Evolutionary conservation across 2,888 invertebrate species (phyloP).

Genomic region (Scotopteryx bipunctaria): DNA sequence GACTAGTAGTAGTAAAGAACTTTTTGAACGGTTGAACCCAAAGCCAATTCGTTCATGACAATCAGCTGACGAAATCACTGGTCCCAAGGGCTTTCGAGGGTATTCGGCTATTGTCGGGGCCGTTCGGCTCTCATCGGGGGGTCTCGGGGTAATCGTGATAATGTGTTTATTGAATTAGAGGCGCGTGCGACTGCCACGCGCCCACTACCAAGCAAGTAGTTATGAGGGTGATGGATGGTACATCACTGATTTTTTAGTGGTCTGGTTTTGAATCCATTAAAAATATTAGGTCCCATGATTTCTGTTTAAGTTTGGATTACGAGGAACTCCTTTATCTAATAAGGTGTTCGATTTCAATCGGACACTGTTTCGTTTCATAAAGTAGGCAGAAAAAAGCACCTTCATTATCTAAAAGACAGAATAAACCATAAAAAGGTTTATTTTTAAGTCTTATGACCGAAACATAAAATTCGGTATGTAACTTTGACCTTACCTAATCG

Average conservation of each 20-base stretch:
- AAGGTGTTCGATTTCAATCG: too few relatives aligned
- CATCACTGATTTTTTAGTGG: constrained; percentile 38
- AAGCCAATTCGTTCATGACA: constrained; percentile 69
- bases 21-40: too few relatives aligned
- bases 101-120: constrained; percentile 50
- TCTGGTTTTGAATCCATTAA: constrained; percentile 34
- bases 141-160: constrained; percentile 79
- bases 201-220: constrained; percentile 58
- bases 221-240: constrained; percentile 50
- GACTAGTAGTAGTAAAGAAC: too few relatives aligned
- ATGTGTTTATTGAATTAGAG: constrained; percentile 83
- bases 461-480: too few relatives aligned
- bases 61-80: constrained; percentile 70
- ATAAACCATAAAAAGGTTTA: too few relatives aligned
- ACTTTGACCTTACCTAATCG: too few relatives aligned
- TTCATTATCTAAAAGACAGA: too few relatives aligned
- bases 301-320: too few relatives aligned
- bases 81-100: constrained; percentile 47
- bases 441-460: too few relatives aligned
- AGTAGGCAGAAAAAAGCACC: too few relatives aligned
- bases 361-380: too few relatives aligned
- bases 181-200: constrained; percentile 76
- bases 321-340: too few relatives aligned
- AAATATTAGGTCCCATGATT: constrained; percentile 24
- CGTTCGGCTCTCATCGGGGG: constrained; percentile 55